Conservation (phyloP, 2,113 vertebrate species). For the Marmota monax region DNA sequence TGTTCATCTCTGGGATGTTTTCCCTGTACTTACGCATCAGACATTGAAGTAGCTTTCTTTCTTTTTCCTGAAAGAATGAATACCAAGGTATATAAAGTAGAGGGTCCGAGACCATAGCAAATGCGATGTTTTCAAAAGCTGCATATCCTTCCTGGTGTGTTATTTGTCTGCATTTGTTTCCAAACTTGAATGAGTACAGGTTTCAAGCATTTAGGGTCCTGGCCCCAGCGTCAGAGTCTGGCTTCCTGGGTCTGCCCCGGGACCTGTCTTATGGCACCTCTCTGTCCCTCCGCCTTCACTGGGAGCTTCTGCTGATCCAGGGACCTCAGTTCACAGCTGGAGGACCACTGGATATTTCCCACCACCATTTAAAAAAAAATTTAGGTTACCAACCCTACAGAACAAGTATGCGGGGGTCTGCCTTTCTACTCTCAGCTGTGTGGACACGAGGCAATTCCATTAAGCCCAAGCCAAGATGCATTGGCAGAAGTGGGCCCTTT, state of each 20-base stretch:
- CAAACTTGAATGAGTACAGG: background rate
- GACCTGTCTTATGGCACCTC: no score
- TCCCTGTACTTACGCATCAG: background rate
- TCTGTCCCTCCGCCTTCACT: no score
- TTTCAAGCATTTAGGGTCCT: background rate
- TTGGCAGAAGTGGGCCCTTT: background rate
- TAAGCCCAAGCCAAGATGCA: background rate
- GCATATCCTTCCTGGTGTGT: background rate
- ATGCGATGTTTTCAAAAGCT: background rate
- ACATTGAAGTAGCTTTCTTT: background rate
- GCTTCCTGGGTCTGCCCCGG: no score
- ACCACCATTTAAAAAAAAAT: background rate
- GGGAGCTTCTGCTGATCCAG: background rate
- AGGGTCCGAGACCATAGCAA: no score
- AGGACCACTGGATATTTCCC: background rate
- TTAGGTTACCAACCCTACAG: background rate
- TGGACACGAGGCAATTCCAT: background rate
- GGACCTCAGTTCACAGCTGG: background rate
- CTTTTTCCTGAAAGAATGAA: background rate
- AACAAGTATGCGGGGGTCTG: no score
- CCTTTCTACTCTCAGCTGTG: no score
- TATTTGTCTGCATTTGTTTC: background rate
- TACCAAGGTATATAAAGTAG: no score
- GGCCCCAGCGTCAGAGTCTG: background rate
- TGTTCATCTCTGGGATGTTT: background rate